Percentiles rank a stretch among this genome's conserved stretches.
Conservation (phyloP, 2,113 vertebrate species). For the Lipotes vexillifer region DNA sequence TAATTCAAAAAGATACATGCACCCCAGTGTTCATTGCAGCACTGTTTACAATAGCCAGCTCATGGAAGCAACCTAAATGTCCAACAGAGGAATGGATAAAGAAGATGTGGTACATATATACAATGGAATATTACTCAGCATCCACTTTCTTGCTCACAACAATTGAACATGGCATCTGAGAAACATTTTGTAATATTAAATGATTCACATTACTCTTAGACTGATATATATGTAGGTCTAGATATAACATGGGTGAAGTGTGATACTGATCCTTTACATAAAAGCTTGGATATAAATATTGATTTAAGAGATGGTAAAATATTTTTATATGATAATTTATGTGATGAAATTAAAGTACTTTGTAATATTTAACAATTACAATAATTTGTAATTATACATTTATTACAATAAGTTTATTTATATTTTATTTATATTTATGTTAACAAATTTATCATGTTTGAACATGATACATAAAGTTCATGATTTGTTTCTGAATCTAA, state of each 20-base stretch:
- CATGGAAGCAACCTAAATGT: too few species aligned
- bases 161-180: background rate
- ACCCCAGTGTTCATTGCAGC: too few species aligned
- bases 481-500: conserved; percentile 15
- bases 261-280: background rate
- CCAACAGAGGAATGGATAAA: too few species aligned
- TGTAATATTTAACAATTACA: background rate
- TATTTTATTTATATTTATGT: background rate
- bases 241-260: background rate
- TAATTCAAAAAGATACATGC: too few species aligned
- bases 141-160: background rate
- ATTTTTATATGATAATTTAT: background rate
- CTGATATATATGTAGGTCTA: background rate
- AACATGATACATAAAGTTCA: background rate
- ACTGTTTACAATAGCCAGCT: too few species aligned
- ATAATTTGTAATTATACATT: background rate
- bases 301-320: background rate
- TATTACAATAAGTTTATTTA: background rate
- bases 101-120: too few species aligned
- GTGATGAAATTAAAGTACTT: background rate
- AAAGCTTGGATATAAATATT: background rate
- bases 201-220: background rate
- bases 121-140: too few species aligned
- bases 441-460: background rate
- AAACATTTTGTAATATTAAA: background rate